Evolutionary conservation across 2,888 invertebrate species (phyloP).

Genomic region (Rugalucina vietnamica): DNA sequence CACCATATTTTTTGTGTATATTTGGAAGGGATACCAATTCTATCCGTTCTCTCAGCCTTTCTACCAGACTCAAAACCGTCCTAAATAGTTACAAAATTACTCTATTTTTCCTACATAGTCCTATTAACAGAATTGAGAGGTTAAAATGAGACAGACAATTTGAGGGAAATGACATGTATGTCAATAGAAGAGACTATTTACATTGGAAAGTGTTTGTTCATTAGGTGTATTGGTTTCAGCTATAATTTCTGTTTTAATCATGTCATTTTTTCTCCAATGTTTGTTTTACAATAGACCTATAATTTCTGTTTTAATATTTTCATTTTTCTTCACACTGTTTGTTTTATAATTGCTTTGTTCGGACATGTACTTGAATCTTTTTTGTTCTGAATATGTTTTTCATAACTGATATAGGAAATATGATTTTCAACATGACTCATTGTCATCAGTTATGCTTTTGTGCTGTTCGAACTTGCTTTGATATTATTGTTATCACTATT

Average conservation of each 20-base stretch:
- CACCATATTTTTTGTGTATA: too few species aligned
- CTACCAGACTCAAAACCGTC: neutral
- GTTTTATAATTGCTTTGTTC: neutral
- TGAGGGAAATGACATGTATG: neutral
- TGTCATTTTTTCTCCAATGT: neutral
- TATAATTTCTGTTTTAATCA: neutral
- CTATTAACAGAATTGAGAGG: too few species aligned
- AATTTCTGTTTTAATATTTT: neutral
- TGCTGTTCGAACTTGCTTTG: too few species aligned
- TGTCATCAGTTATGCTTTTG: too few species aligned
- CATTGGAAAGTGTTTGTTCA: neutral
- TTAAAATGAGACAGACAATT: neutral
- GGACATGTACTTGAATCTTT: too few species aligned
- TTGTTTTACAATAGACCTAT: neutral
- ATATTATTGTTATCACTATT: too few species aligned
- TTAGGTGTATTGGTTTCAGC: neutral
- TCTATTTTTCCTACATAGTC: too few species aligned
- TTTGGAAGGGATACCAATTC: too few species aligned
- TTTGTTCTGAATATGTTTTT: too few species aligned
- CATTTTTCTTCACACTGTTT: neutral
- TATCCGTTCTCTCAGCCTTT: too few species aligned
- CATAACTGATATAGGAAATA: too few species aligned
- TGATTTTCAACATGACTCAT: too few species aligned
- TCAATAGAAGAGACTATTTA: neutral
- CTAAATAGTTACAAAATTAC: neutral